Base-by-base conservation (phyloP, 2,113 vertebrate genomes). In the Polypterus senegalus region DNA sequence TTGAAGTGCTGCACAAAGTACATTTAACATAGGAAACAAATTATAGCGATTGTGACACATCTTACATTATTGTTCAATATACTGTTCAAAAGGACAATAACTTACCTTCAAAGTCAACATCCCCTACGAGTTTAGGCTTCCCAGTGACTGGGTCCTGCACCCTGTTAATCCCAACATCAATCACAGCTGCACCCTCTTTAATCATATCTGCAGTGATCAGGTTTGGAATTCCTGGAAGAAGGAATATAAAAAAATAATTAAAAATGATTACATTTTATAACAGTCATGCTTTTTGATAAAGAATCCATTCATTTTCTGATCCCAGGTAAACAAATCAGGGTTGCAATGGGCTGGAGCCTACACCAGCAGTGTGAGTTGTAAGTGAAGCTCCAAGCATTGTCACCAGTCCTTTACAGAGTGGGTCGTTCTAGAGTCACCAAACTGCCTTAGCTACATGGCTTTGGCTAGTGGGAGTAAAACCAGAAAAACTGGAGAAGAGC, bases 191-290 rank as follows among this genome's bases (percentile, higher is more conserved):
- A 4, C 96, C 95, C 49, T 94, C 93, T 70, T 97, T 97, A 67
- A 99, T 92, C 95, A 99, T 99, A 62, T 99, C 93, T 0, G 92
- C 93, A 0, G 96, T 99, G 70, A 99, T 97, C 44, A 99, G 87
- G 61, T 97, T 98, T 48, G 96, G 95, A 67, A 99, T 96, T 11
- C 96, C 96, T 99, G 73, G 45, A 43, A 61, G 49, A 7, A 65
- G 46, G 5, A 27, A 49, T 6, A 58, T 6, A 27, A 44, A 9
- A 3, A 27, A 27, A 27, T 27, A 27, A 27, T 27, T 27, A 27
- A 27, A 27, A 27, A 27, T 27, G 1, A 61, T 48, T 11, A 10
- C 11, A 59, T 9, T 5, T 9, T 10, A 44, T 3, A 59, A 4
- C 9, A 44, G 4, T 9, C 46, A 59, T 44, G 27, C 27, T 27